These are phyloP conservation scores for Sisyra terminalis DNA, from an alignment of 2,888 invertebrate genomes.

Conservation along the genomic window DNA sequence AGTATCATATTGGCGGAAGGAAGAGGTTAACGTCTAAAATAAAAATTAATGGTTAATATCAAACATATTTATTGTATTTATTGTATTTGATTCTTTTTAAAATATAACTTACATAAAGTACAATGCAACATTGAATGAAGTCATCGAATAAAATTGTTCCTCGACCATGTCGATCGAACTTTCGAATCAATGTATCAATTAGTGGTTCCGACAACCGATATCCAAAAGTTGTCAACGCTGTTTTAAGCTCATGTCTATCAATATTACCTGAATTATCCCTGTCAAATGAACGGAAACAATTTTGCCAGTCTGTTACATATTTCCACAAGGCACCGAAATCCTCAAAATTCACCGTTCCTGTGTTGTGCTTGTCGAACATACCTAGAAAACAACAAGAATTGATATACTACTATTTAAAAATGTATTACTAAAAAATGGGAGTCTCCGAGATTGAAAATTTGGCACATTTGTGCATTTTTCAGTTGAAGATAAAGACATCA, in stretches of 20 bases:
- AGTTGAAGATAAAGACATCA: too few relatives aligned
- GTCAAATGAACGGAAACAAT: conserved; percentile 88
- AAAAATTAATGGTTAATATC: conserved; percentile 10
- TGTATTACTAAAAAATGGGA: too few relatives aligned
- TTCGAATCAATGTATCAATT: conserved; percentile 64
- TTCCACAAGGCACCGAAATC: conserved; percentile 96
- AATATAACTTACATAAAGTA: conserved; percentile 65
- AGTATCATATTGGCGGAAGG: conserved; percentile 78
- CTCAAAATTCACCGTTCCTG: conserved; percentile 82
- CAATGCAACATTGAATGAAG: conserved; percentile 92
- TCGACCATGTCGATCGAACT: conserved; percentile 85
- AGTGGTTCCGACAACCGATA: conserved; percentile 72
- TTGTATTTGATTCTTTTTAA: background rate
- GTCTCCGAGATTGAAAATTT: too few relatives aligned
- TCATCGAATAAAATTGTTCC: conserved; percentile 94
- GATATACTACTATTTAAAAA: too few relatives aligned
- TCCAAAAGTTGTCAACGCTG: conserved; percentile 80
- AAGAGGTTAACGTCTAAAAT: conserved; percentile 71
- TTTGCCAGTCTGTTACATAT: conserved; percentile 96
- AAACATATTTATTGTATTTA: too few relatives aligned
- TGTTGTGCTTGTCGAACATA: conserved; percentile 85
- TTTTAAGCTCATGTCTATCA: conserved; percentile 76
- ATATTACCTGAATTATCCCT: conserved; percentile 86
- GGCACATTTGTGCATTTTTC: too few relatives aligned
- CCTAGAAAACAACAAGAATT: conserved; percentile 36